Conservation (phyloP, 2,113 vertebrate genomes). For the Typhlomys cinereus region DNA sequence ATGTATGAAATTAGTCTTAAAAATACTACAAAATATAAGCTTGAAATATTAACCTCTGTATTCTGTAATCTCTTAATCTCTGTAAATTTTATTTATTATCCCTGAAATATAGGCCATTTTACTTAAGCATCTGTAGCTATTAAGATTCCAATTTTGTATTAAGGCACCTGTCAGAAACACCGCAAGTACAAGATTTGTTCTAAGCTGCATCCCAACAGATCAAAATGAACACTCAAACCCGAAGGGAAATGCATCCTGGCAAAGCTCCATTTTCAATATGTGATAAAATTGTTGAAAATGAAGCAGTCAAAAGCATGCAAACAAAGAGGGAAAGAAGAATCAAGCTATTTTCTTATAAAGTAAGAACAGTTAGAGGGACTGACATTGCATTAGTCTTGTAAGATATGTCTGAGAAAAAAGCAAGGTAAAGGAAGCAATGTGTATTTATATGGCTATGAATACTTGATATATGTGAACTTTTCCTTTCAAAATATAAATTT, state of each 20-base stretch:
- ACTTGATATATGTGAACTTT: not conserved
- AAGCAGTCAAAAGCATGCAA: not conserved
- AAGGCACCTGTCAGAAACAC: not conserved
- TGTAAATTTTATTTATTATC: not conserved
- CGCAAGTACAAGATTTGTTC: not conserved
- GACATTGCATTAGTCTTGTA: not conserved
- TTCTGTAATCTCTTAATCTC: not conserved
- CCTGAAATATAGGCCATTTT: not conserved
- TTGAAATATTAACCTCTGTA: no score
- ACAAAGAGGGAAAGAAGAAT: not conserved
- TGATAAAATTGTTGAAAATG: not conserved
- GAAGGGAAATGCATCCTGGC: not conserved
- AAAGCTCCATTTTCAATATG: not conserved
- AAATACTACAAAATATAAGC: not conserved
- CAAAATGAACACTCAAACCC: not conserved
- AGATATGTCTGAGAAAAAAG: not conserved
- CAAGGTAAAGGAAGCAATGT: not conserved
- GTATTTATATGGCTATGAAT: not conserved
- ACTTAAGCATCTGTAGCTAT: not conserved
- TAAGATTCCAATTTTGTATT: not conserved
- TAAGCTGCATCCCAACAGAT: not conserved
- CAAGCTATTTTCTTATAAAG: not conserved
- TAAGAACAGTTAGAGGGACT: not conserved
- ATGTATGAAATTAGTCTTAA: not conserved
- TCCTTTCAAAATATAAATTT: not conserved